Evolutionary conservation across 2,113 vertebrate genomes (phyloP).

Genomic region (Poecile atricapillus): DNA sequence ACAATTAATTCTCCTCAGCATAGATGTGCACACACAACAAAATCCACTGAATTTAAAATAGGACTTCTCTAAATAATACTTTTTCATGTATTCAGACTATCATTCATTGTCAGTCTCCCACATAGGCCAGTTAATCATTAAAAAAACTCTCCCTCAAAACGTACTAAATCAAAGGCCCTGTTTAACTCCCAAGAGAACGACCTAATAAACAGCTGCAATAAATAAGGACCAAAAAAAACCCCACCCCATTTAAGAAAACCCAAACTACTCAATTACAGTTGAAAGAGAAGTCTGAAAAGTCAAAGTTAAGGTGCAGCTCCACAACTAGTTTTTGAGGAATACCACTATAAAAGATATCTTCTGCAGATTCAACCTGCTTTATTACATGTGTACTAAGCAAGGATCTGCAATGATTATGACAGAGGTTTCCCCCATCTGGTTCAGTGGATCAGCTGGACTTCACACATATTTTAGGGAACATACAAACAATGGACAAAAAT

Average conservation of each 20-base stretch:
- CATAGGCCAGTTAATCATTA: background rate
- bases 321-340: background rate
- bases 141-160: background rate
- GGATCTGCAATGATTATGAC: background rate
- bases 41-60: background rate
- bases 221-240: background rate
- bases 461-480: background rate
- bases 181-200: background rate
- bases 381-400: background rate
- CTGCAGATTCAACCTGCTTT: background rate
- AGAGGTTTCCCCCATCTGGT: background rate
- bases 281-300: background rate
- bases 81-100: background rate
- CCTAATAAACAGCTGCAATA: background rate
- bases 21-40: background rate
- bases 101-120: background rate
- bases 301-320: background rate
- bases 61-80: background rate
- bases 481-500: background rate
- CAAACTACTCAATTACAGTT: background rate
- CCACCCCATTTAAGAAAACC: accelerated
- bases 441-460: background rate
- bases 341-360: background rate
- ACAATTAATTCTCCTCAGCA: background rate
- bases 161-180: background rate